phyloP scores from a whole-genome alignment of 2,797 vertebrate species.

The Clarias pachynema region DNA sequence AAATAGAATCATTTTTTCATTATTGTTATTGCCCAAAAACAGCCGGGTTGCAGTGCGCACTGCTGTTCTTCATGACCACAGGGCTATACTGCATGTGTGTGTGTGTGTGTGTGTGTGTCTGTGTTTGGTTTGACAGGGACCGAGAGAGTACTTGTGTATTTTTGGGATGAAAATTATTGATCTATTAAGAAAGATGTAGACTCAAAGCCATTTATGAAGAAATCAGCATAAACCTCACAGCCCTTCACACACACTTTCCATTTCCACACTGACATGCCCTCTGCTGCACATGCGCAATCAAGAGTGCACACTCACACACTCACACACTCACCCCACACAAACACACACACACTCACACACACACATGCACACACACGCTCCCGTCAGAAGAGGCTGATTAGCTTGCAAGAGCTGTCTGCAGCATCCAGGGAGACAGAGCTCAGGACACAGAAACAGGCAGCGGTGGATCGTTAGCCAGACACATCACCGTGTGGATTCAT shows the following conservation, averaged over 20 bases:
- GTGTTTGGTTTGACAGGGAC: not conserved
- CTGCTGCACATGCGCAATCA: conserved; percentile 75
- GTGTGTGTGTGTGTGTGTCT: not conserved
- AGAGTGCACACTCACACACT: conserved; percentile 49
- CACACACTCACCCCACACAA: conserved; percentile 51
- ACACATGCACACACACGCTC: conserved; percentile 61
- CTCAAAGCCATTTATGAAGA: conserved; percentile 59
- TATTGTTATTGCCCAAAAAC: conserved; percentile 54
- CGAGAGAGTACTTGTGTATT: not conserved
- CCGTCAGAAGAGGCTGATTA: conserved; percentile 78
- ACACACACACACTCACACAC: conserved; percentile 50
- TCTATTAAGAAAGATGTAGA: conserved; percentile 65
- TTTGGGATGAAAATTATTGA: not conserved
- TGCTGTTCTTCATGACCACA: conserved; percentile 18
- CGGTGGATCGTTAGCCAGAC: conserved; percentile 66
- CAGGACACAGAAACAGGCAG: conserved; percentile 37
- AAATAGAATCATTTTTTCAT: conserved; percentile 57
- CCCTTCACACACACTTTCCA: conserved; percentile 7
- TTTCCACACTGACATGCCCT: conserved; percentile 75
- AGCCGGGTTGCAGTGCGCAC: conserved; percentile 27
- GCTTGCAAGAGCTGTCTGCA: conserved; percentile 79
- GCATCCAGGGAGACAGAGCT: conserved; percentile 75
- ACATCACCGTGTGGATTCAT: conserved; percentile 63
- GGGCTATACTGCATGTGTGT: too few relatives aligned
- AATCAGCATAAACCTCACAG: conserved; percentile 5